Evolutionary conservation across 2,888 invertebrate species (phyloP).

Genomic region (Salpingus planirostris): DNA sequence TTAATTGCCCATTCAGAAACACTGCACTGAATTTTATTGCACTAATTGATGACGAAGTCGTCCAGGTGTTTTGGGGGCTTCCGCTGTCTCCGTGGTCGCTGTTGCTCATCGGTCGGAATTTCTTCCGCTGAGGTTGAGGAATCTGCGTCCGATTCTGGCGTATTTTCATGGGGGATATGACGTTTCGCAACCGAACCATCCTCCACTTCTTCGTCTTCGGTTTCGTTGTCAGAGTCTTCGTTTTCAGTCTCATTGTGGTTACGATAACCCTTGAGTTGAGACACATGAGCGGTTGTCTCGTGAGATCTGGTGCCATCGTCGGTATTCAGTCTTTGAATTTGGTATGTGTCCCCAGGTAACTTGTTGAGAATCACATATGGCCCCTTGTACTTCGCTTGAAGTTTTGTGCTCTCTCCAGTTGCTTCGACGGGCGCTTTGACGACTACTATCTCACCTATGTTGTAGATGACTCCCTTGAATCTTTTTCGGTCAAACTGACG

Average conservation of each 20-base stretch:
- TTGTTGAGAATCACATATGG: neutral
- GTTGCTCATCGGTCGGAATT: too few relatives aligned
- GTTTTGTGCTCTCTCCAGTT: neutral
- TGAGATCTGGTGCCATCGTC: neutral
- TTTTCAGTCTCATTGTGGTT: neutral
- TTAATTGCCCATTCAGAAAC: too few relatives aligned
- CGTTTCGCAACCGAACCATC: too few relatives aligned
- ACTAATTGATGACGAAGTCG: too few relatives aligned
- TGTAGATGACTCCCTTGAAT: neutral
- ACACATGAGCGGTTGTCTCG: neutral
- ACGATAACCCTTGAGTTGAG: neutral
- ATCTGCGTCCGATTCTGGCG: too few relatives aligned
- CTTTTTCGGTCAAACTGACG: neutral
- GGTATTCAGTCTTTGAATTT: neutral
- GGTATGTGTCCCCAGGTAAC: neutral
- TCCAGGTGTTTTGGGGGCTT: too few relatives aligned
- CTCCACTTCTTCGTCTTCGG: neutral
- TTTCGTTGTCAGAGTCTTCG: neutral
- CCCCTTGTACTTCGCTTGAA: neutral
- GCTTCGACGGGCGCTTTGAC: neutral
- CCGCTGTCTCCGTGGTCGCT: too few relatives aligned
- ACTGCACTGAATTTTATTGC: too few relatives aligned
- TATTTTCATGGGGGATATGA: too few relatives aligned
- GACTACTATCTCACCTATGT: neutral
- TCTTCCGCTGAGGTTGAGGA: too few relatives aligned